Evolutionary conservation across 2,888 invertebrate species (phyloP), one percentile per base, ranked within the genome.

Genomic region (Eristalinus aeneus): DNA sequence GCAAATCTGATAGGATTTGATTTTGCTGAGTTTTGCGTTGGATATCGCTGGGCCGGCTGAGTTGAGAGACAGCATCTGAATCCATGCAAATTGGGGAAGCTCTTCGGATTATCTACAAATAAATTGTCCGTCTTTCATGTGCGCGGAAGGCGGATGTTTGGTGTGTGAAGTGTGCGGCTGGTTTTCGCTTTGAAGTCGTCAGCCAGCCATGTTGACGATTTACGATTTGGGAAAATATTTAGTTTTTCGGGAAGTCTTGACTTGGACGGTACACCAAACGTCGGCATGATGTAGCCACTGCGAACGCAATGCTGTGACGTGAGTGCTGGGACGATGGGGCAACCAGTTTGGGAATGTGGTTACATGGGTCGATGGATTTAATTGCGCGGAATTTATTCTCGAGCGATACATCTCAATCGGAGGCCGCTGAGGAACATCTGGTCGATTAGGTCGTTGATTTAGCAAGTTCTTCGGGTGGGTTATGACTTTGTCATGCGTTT

Each of bases 101-200:
- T 46, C 46, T 46, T 46, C 46, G 8, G 46, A 68, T 34, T 53
- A 8, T 54, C 23, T 39, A 39, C 36, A n/a, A 71, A 54, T 71
- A 60, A 71, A 60, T 22, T 76, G 71, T 5, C 12, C 54, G 74
- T 64, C 65, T 77, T 54, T 77, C 67, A 76, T 76, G 61, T 68
- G 61, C 10, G 61, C 20, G 9, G 20, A 31, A 46, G 46, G 75
- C 39, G 75, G 67, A 75, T 53, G 73, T 36, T 56, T 54, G 54
- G 53, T 54, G 63, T 74, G 56, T 39, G 46, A 46, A 46, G 46
- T 46, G 16, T 46, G 46, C 8, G 65, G 58, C 12, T 54, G 22
- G 16, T 3, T 39, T 39, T 56, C 31, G 31, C 39, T 67, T 74
- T 74, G 64, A 65, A 64, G 64, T 65, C 58, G 16, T 20, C 8